Conservation (phyloP, 1,140 invertebrate species). For the Cheumatopsyche charites region DNA sequence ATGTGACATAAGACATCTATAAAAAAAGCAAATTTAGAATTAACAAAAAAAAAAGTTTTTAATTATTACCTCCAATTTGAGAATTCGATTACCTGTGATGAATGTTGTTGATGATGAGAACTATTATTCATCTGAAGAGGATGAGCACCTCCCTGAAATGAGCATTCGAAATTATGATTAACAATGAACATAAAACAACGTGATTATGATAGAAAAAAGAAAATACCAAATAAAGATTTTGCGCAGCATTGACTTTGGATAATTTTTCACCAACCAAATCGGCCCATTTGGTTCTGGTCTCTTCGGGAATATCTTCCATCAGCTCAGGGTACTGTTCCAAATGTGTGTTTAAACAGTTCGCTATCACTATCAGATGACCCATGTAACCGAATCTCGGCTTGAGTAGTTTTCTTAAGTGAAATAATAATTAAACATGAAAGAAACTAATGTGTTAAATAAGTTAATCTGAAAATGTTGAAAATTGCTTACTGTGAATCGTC, state of each 20-base stretch:
- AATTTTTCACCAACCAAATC: conserved; percentile 32
- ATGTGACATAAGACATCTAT: neutral
- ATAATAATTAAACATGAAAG: conserved; percentile 41
- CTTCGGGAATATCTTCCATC: conserved; percentile 23
- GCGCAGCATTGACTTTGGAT: conserved; percentile 36
- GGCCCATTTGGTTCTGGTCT: conserved; percentile 32
- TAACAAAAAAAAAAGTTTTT: neutral
- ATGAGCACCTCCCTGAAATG: conserved; percentile 36
- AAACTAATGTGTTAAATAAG: neutral
- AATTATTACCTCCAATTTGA: no score
- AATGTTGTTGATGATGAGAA: conserved; percentile 17
- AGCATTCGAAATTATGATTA: neutral
- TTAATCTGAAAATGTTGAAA: neutral
- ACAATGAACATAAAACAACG: neutral
- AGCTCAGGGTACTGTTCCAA: conserved; percentile 21
- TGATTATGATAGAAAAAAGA: neutral
- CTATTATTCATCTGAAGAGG: conserved; percentile 30
- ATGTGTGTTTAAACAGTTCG: conserved; percentile 36
- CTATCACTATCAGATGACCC: conserved; percentile 61
- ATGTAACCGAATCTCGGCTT: conserved; percentile 58
- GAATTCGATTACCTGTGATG: conserved; percentile 4
- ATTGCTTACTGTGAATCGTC: conserved; percentile 60
- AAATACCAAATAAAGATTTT: conserved; percentile 42
- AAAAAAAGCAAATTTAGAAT: neutral
- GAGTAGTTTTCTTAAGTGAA: conserved; percentile 48